Evolutionary conservation across 64 coral and sea anemone species (phyloP).

Genomic region (Montipora foliosa): DNA sequence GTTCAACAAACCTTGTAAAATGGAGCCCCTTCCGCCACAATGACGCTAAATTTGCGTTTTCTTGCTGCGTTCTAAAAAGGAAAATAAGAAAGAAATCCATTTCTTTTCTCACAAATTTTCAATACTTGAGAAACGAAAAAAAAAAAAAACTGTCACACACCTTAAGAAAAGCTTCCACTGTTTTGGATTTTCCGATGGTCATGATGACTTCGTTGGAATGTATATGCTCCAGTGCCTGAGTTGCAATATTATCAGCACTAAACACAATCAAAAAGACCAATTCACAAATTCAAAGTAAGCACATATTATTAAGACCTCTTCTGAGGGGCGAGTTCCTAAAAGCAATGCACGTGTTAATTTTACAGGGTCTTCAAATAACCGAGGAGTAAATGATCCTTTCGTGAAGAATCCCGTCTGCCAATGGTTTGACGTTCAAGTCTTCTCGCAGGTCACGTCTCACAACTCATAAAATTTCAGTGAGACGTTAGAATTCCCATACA

Average conservation of each 20-base stretch:
- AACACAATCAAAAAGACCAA: background rate
- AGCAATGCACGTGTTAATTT: no score
- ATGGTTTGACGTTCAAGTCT: no score
- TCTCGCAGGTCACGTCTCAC: no score
- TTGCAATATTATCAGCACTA: conserved; percentile 94
- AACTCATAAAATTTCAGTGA: no score
- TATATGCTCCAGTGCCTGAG: conserved; percentile 96
- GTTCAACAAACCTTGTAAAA: conserved; percentile 83
- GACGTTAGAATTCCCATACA: no score
- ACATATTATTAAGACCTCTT: background rate
- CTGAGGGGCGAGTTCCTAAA: background rate
- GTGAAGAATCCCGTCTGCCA: no score
- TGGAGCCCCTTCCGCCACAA: conserved; percentile 95
- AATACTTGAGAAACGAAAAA: background rate
- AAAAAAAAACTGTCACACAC: conserved; percentile 5
- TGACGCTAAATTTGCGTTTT: conserved; percentile 95
- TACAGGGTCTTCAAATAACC: no score
- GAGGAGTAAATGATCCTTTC: no score
- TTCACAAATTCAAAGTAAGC: background rate
- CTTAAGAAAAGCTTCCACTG: conserved; percentile 95
- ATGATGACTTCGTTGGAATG: conserved; percentile 99
- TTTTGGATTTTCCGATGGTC: conserved; percentile 93
- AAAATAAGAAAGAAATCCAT: background rate
- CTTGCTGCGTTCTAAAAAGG: conserved; percentile 85
- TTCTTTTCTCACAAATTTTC: background rate